Percentiles rank a stretch among this genome's conserved stretches.
These are phyloP conservation scores for Actinernus sp. DNA, from an alignment of 92 coral and sea anemone genomes.

Conservation along the genomic window DNA sequence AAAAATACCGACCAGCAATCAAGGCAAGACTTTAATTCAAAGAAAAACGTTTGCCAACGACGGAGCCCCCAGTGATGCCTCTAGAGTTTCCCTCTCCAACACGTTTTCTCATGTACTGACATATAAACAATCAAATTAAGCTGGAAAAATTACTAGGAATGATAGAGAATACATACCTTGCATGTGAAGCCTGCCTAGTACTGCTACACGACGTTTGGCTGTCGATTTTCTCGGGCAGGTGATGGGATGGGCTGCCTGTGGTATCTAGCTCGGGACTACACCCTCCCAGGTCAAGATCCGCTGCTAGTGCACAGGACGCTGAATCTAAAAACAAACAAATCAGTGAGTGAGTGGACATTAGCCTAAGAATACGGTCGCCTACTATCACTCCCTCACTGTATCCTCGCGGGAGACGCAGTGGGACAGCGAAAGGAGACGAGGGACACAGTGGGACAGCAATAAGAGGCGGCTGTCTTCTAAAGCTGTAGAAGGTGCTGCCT, in stretches of 20 bases:
- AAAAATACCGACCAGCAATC: too few relatives aligned
- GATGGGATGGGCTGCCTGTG: constrained; percentile 48
- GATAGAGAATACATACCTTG: not conserved
- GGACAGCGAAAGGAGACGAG: not conserved
- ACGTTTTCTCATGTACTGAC: too few relatives aligned
- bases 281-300: constrained; percentile 75
- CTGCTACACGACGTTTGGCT: constrained; percentile 16
- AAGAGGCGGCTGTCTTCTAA: too few relatives aligned
- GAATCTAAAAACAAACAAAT: not conserved
- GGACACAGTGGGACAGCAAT: not conserved
- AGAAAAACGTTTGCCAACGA: too few relatives aligned
- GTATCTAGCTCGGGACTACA: constrained; percentile 79
- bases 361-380: not conserved
- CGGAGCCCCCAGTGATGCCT: too few relatives aligned
- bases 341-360: not conserved
- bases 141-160: not conserved
- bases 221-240: constrained; percentile 82
- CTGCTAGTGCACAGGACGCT: constrained; percentile 47
- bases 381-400: not conserved
- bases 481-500: too few relatives aligned
- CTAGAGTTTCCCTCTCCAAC: too few relatives aligned
- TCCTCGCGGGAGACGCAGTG: not conserved
- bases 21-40: too few relatives aligned
- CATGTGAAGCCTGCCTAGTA: constrained; percentile 8
- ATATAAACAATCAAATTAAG: too few relatives aligned